These are phyloP conservation scores for Phoxinus phoxinus DNA, from an alignment of 2,113 vertebrate genomes.

Conservation along the genomic window DNA sequence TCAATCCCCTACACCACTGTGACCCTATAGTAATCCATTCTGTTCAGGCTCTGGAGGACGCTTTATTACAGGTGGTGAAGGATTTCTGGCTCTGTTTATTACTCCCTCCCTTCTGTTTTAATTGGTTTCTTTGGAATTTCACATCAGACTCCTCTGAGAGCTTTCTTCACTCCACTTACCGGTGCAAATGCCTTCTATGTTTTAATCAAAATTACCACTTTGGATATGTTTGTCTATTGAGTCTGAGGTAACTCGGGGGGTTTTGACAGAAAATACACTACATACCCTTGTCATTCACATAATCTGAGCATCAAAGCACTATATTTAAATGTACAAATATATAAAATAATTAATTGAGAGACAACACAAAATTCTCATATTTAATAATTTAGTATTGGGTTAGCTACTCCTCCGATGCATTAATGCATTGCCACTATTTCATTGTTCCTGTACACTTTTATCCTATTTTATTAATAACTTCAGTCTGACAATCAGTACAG, in stretches of 20 bases:
- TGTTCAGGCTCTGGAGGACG: slow-evolving; percentile 47
- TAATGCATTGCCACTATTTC: neutral
- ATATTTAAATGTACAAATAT: neutral
- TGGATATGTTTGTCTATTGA: neutral
- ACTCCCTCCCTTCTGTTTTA: slow-evolving; percentile 46
- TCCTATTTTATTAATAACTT: neutral
- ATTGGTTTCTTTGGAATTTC: slow-evolving; percentile 60
- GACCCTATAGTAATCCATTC: slow-evolving; percentile 18
- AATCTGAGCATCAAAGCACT: neutral
- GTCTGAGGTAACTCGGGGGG: neutral
- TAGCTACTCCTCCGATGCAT: neutral
- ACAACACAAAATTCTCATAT: neutral
- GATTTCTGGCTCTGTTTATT: slow-evolving; percentile 37
- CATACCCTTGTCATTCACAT: neutral
- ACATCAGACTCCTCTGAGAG: slow-evolving; percentile 45
- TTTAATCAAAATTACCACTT: slow-evolving; percentile 10
- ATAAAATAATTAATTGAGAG: neutral
- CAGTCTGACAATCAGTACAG: neutral
- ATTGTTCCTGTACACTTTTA: neutral
- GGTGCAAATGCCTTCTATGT: neutral
- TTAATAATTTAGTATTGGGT: neutral
- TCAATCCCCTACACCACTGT: neutral
- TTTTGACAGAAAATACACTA: neutral
- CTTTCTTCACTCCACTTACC: slow-evolving; percentile 4
- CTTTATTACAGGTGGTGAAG: slow-evolving; percentile 53